phyloP scores from a whole-genome alignment of 2,797 vertebrate species.

The Hapalemur alaotrensis region DNA sequence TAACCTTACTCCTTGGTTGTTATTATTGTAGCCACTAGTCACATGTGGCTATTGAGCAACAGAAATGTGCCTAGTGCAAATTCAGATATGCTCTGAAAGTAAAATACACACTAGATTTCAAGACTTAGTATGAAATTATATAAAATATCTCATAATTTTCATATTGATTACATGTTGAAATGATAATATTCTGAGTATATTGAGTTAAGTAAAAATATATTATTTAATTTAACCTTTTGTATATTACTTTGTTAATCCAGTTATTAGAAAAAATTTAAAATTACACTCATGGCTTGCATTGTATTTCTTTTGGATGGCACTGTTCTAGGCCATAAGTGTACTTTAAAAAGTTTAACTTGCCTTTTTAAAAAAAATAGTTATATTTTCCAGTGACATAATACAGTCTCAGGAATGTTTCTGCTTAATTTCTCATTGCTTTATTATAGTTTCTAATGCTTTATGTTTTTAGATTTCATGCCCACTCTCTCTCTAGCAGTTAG shows the following conservation, averaged over 20 bases:
- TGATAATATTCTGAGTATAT: not conserved
- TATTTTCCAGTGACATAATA: not conserved
- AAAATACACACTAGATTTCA: not conserved
- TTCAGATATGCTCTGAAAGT: not conserved
- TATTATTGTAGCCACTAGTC: not conserved
- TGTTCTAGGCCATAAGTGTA: not conserved
- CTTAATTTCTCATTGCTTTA: not conserved
- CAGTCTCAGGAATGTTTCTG: not conserved
- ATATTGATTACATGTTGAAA: not conserved
- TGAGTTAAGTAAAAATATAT: not conserved
- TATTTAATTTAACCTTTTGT: not conserved
- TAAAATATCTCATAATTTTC: constrained; percentile 7
- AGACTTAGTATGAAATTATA: not conserved
- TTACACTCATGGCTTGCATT: not conserved
- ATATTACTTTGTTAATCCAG: not conserved
- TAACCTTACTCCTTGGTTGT: not conserved
- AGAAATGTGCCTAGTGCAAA: not conserved
- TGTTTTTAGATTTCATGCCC: constrained; percentile 8
- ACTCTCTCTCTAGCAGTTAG: not conserved
- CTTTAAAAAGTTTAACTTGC: not conserved
- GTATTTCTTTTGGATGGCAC: not conserved
- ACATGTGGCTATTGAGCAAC: not conserved
- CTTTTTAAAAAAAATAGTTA: not conserved
- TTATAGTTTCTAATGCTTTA: not conserved
- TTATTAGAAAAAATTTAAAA: not conserved